A percentile compares a stretch with the other conserved stretches of the same genome.
These are phyloP conservation scores for Heterodera carotae DNA, from an alignment of 1,140 invertebrate genomes.

Conservation along the genomic window DNA sequence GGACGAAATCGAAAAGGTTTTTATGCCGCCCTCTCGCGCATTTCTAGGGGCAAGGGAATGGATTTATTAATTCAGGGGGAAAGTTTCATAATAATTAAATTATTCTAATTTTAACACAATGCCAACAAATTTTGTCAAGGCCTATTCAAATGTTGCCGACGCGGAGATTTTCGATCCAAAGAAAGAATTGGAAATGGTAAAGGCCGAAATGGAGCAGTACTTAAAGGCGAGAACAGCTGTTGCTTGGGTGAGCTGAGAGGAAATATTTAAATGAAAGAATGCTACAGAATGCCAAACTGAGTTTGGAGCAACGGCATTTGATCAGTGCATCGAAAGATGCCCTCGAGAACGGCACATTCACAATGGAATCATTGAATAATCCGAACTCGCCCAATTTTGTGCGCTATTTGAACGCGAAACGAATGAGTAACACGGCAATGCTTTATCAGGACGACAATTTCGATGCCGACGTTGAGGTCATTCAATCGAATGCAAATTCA, in stretches of 20 bases:
- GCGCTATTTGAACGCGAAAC: slow-evolving; percentile 62
- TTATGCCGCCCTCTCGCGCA: background rate
- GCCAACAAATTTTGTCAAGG: slow-evolving; percentile 18
- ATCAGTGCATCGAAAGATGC: slow-evolving; percentile 42
- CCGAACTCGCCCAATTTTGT: slow-evolving; percentile 56
- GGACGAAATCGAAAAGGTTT: slow-evolving; percentile 28
- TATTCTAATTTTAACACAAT: too few species aligned
- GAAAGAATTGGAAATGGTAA: slow-evolving; percentile 53
- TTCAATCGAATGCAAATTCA: background rate
- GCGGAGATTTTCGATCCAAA: slow-evolving; percentile 61
- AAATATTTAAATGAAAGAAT: background rate
- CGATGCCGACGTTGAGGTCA: slow-evolving; percentile 34
- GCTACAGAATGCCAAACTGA: slow-evolving; percentile 60
- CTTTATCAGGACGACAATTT: slow-evolving; percentile 48
- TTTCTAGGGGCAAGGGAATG: too few species aligned
- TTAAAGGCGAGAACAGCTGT: slow-evolving; percentile 58
- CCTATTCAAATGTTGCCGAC: slow-evolving; percentile 53
- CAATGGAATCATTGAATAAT: slow-evolving; percentile 49
- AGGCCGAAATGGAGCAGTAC: slow-evolving; percentile 59
- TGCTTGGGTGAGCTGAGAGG: slow-evolving; percentile 53
- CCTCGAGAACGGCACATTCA: slow-evolving; percentile 25
- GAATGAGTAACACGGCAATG: slow-evolving; percentile 35
- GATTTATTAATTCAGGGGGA: too few species aligned
- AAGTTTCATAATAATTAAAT: too few species aligned
- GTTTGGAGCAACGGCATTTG: slow-evolving; percentile 50